phyloP scores from a whole-genome alignment of 1,140 invertebrate species.

The Pseudomyrmex pallidus region DNA sequence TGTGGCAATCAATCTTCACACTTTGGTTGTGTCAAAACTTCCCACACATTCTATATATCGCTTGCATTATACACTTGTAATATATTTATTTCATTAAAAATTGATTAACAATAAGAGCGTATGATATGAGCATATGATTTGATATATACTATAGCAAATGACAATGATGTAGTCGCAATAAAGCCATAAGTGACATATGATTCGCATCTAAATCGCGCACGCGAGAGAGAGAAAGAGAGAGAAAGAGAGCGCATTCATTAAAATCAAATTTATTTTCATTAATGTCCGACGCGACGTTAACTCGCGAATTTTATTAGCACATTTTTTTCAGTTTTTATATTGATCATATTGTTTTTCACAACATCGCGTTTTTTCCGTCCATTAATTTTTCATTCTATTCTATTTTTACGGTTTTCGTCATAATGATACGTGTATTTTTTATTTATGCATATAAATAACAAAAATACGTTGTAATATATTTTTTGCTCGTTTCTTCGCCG shows the following conservation, averaged over 20 bases:
- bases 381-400: not conserved
- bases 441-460: not conserved
- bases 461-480: not conserved
- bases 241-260: slow-evolving; percentile 6
- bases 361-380: not conserved
- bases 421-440: not conserved
- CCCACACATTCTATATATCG: not conserved
- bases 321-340: not conserved
- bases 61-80: not conserved
- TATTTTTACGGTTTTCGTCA: not conserved
- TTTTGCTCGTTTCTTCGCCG: no score
- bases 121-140: not conserved
- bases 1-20: no score
- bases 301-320: not conserved
- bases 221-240: no score
- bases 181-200: not conserved
- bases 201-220: not conserved
- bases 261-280: slow-evolving; percentile 37
- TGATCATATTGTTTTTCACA: not conserved
- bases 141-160: slow-evolving; percentile 2
- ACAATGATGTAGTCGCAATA: not conserved
- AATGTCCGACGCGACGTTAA: not conserved
- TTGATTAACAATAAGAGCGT: not conserved
- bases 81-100: slow-evolving; percentile 25
- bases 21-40: no score